phyloP scores from a whole-genome alignment of 2,113 vertebrate genomes.

The Anguilla japonica region DNA sequence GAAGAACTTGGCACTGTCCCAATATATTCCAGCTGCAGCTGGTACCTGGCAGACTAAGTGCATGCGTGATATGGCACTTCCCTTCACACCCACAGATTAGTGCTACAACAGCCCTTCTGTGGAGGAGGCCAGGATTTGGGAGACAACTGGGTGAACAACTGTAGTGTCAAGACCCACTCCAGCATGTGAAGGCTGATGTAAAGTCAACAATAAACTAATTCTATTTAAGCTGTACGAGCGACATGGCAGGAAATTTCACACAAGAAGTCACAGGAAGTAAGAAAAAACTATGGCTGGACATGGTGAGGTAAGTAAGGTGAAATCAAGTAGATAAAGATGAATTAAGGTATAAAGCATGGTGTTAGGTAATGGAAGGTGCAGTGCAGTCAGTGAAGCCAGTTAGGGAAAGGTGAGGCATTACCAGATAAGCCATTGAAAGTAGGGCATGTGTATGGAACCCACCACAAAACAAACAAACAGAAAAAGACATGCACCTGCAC shows the following conservation, averaged over 20 bases:
- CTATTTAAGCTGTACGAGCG: neutral
- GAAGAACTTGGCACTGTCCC: neutral
- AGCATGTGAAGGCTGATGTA: neutral
- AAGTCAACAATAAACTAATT: neutral
- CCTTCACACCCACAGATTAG: neutral
- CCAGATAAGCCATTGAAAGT: neutral
- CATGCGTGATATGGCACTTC: neutral
- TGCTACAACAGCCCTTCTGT: neutral
- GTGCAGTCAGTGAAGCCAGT: no score
- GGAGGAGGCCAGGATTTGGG: neutral
- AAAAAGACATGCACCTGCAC: conserved; percentile 79
- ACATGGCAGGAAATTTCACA: no score
- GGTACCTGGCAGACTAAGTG: neutral
- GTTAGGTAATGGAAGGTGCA: no score
- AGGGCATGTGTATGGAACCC: neutral
- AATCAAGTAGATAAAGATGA: neutral
- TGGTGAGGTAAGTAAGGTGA: neutral
- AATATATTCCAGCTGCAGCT: neutral
- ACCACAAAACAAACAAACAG: no score
- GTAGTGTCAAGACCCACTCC: neutral
- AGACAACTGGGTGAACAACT: neutral
- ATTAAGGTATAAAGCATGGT: no score
- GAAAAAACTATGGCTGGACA: neutral
- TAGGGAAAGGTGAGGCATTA: no score
- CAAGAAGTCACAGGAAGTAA: neutral